Base-by-base conservation (phyloP, 1,140 invertebrate species). In the Aphis craccivora region DNA sequence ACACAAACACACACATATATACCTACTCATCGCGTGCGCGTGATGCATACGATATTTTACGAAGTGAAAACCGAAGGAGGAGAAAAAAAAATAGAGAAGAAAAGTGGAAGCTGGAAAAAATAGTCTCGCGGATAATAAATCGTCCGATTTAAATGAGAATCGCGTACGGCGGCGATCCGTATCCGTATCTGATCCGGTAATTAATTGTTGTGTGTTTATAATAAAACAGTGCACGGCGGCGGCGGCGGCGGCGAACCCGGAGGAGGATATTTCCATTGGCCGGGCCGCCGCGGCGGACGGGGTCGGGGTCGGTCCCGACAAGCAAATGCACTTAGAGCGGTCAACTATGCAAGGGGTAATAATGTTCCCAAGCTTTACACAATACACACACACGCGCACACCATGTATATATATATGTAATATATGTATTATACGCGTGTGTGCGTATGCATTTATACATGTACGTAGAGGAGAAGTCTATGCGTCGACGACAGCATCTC, bases 311-410 rank as follows among this genome's bases (percentile, higher is more conserved):
- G 60, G 60, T 22, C 90, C 55, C 90, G 90, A 91, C 91, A 93
- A 93, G 91, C 91, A 93, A 93, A 93, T 93, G 91, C 91, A 93
- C 91, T 93, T 93, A 93, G 91, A 93, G 91, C 91, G 91, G 91
- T 93, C 91, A 93, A 93, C 91, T 93, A 93, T 93, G 81, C 91
- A 86, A 93, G 91, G 91, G 91, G 91, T 93, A 93, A 93, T 93
- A 93, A 86, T 84, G 91, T 93, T 93, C 91, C 91, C 91, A 93
- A 93, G 91, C 91, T 86, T 40, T 93, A 76, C n/a, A 45, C 60
- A 25, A 53, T 35, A 83, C 51, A 60, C 45, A 92, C 81, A 48
- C 81, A 9, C 90, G 45, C 43, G 22, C 35, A 2, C 45, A 5
- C 67, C 22, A n/a, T 76, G n/a, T 91, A 11, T 90, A 55, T 90